Percentiles rank a stretch among this genome's conserved stretches.
Conservation (phyloP, 2,113 vertebrate genomes). For the Oxyruncus cristatus region DNA sequence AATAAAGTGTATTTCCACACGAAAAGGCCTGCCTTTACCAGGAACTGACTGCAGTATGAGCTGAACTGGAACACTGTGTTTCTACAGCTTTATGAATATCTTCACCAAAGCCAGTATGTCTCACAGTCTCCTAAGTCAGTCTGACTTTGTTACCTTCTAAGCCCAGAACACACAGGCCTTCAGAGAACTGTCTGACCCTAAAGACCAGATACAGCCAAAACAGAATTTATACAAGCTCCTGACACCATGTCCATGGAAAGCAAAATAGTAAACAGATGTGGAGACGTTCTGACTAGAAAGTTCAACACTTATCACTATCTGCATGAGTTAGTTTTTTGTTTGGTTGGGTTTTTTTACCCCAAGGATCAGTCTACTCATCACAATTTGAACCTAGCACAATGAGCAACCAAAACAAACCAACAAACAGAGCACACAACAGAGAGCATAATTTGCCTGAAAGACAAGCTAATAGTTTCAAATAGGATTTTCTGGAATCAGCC, state of each 20-base stretch:
- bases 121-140: not conserved
- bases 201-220: not conserved
- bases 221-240: not conserved
- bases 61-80: not conserved
- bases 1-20: not conserved
- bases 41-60: not conserved
- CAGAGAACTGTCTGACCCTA: not conserved
- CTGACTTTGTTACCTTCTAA: not conserved
- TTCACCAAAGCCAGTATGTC: not conserved
- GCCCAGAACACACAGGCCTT: not conserved
- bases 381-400: not conserved
- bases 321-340: not conserved
- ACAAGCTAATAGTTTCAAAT: not conserved
- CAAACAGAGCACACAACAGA: not conserved
- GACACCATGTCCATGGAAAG: not conserved
- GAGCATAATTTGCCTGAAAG: not conserved
- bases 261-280: not conserved
- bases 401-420: not conserved
- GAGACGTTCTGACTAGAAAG: not conserved
- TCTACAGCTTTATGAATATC: not conserved
- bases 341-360: not conserved
- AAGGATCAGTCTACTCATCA: not conserved
- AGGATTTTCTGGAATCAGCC: not conserved
- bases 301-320: not conserved
- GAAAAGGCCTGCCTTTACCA: not conserved